Base-by-base conservation (phyloP, 2,797 vertebrate species). In the Myiotriccus ornatus region DNA sequence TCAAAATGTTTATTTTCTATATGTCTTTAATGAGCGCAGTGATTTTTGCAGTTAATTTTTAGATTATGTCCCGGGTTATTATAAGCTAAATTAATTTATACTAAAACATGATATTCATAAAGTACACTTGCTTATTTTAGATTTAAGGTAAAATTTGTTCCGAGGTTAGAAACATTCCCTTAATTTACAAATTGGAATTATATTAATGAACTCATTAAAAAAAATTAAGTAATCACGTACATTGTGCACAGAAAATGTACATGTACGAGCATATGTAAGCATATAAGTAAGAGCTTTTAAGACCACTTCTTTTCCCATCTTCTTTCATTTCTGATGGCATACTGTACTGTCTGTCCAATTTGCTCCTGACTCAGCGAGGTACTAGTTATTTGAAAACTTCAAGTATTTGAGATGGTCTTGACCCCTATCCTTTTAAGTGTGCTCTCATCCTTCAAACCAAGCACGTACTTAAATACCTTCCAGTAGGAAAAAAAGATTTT, bases 1-100 rank as follows among this genome's bases (percentile, higher is more conserved):
- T 95, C 96, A 97, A 96, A 97, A 95, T 94, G 94, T 95, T 97
- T 91, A 82, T 91, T 97, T 96, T 92, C 83, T 73, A 84, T 95
- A 92, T 94, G 74, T 86, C 67, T 95, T 96, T 94, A 95, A 95
- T 95, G 88, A 89, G 88, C 16, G 49, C 82, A 71, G 6, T 92
- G 87, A 93, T 93, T 94, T 95, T 87, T 89, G 20, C 49, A 14
- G 77, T 92, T 59, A 77, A 65, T 84, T 84, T 57, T 77, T 92
- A 95, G 69, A 91, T 76, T 77, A n/a, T 67, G 39, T 71, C 50
- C 59, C 75, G 74, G 52, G 34, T 86, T 87, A 16, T 89, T 87
- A 89, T 65, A 76, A 62, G 28, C 56, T 76, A 79, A 85, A 90
- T 91, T 12, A 84, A 88, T 90, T 82, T 87, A 37, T 64, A 68